phyloP scores from a whole-genome alignment of 2,888 invertebrate genomes.

The Lasioglossum malachurum region DNA sequence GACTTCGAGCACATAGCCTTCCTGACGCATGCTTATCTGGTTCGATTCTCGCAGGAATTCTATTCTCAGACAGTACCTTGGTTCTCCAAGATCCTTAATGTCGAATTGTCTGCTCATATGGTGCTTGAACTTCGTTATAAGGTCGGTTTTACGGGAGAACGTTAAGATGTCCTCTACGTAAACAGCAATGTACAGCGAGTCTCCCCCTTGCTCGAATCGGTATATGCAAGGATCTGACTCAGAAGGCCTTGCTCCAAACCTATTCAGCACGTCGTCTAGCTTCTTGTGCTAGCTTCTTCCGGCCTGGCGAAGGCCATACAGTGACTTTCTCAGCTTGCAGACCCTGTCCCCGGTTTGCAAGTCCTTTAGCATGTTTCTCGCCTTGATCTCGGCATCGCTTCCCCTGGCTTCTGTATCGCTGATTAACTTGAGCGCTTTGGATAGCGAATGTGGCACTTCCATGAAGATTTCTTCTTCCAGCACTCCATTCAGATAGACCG shows the following conservation, averaged over 20 bases:
- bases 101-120: not conserved
- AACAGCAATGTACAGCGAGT: not conserved
- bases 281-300: slow-evolving; percentile 4
- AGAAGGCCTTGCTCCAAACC: not conserved
- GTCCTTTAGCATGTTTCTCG: not conserved
- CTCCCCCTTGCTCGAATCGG: too few relatives aligned
- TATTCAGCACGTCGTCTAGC: not conserved
- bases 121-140: not conserved
- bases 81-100: not conserved
- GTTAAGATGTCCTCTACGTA: slow-evolving; percentile 18
- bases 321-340: not conserved
- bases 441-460: slow-evolving; percentile 43
- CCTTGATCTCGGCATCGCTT: not conserved
- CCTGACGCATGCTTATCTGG: not conserved
- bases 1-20: not conserved
- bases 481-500: slow-evolving; percentile 66
- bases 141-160: not conserved
- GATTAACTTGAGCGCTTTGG: not conserved
- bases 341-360: not conserved
- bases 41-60: not conserved
- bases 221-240: slow-evolving; percentile 9
- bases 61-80: not conserved
- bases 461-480: slow-evolving; percentile 47
- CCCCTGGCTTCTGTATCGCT: not conserved
- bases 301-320: slow-evolving; percentile 16